Evolutionary conservation across 2,888 invertebrate species (phyloP).

Genomic region (Rotaria socialis): DNA sequence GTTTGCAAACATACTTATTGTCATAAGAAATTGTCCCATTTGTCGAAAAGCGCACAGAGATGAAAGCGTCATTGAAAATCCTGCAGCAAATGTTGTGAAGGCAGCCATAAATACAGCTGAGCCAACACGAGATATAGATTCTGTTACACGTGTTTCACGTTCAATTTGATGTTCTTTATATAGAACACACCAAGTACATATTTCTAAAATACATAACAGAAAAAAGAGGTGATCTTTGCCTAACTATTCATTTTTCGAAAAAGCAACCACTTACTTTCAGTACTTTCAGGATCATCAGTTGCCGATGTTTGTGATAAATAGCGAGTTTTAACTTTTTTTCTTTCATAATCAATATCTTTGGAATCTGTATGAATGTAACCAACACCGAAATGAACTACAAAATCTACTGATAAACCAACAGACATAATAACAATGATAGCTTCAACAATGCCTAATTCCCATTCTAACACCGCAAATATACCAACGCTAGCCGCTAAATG

Average conservation of each 20-base stretch:
- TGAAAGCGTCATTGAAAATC: constrained; percentile 77
- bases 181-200: constrained; percentile 46
- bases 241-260: too few species aligned
- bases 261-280: neutral
- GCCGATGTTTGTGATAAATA: neutral
- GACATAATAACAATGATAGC: constrained; percentile 83
- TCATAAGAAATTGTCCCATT: constrained; percentile 77
- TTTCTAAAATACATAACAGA: constrained; percentile 60
- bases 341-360: neutral
- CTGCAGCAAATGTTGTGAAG: constrained; percentile 77
- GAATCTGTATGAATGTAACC: constrained; percentile 64
- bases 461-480: constrained; percentile 63
- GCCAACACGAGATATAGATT: constrained; percentile 63
- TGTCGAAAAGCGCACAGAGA: constrained; percentile 80
- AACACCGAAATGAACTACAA: constrained; percentile 79
- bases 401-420: constrained; percentile 82
- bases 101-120: constrained; percentile 80
- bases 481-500: constrained; percentile 69
- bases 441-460: constrained; percentile 84
- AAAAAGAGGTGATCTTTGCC: too few species aligned
- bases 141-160: constrained; percentile 32
- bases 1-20: constrained; percentile 64
- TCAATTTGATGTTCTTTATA: constrained; percentile 10
- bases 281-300: neutral
- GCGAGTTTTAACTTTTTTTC: neutral